Evolutionary conservation across 2,113 vertebrate genomes (phyloP).

Genomic region (Dicentrarchus labrax): DNA sequence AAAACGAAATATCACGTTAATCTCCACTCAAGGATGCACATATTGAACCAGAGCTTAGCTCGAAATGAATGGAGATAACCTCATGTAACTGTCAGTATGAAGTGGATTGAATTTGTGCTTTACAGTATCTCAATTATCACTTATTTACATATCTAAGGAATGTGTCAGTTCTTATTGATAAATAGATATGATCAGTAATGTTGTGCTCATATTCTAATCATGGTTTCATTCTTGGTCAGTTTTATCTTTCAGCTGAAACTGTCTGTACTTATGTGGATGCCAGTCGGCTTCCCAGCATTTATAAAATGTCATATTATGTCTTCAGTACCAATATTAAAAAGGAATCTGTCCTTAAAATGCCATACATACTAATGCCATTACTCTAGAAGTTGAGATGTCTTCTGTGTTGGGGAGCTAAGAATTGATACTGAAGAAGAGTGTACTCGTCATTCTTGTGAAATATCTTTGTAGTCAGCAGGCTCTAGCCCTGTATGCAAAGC

Average conservation of each 20-base stretch:
- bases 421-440: constrained; percentile 5
- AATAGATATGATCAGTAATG: constrained; percentile 13
- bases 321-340: constrained; percentile 25
- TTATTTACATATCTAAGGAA: constrained; percentile 12
- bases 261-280: constrained; percentile 3
- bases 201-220: constrained; percentile 5
- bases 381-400: constrained; percentile 11
- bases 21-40: constrained; percentile 36
- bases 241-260: constrained; percentile 12
- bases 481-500: constrained; percentile 19
- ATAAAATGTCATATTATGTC: constrained; percentile 21
- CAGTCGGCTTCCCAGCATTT: neutral
- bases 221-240: neutral
- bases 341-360: constrained; percentile 25
- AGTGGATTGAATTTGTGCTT: constrained; percentile 19
- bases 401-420: constrained; percentile 11
- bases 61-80: constrained; percentile 40
- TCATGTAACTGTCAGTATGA: constrained; percentile 36
- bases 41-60: constrained; percentile 26
- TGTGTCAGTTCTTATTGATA: constrained; percentile 12
- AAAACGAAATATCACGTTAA: constrained; percentile 40
- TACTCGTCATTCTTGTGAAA: constrained; percentile 26
- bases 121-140: constrained; percentile 22
- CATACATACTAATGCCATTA: constrained; percentile 31
- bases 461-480: constrained; percentile 23